phyloP scores from a whole-genome alignment of 92 coral and sea anemone genomes.

The Palythoa heliodiscus region DNA sequence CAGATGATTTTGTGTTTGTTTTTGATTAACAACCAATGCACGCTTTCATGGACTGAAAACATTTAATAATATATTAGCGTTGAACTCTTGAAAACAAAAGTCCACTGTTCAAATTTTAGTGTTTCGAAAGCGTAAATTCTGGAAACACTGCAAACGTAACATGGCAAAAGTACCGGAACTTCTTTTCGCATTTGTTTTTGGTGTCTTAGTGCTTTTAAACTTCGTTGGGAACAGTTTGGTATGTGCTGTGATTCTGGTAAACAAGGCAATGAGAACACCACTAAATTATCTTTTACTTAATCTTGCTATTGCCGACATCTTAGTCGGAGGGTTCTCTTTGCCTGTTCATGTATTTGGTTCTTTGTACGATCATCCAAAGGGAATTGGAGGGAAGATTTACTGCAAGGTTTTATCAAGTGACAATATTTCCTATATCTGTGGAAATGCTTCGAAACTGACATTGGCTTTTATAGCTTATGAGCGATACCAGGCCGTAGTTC shows the following conservation, averaged over 20 bases:
- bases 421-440: neutral
- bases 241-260: neutral
- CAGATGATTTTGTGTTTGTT: too few species aligned
- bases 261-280: constrained; percentile 20
- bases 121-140: too few species aligned
- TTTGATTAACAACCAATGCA: too few species aligned
- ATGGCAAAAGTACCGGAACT: neutral
- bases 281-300: constrained; percentile 13
- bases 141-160: neutral
- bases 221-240: constrained; percentile 21
- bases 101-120: too few species aligned
- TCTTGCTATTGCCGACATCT: constrained; percentile 20
- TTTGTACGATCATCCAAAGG: neutral
- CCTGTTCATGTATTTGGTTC: neutral
- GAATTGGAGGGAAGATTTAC: neutral
- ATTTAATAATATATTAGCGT: too few species aligned
- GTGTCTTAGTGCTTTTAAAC: neutral
- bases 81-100: too few species aligned
- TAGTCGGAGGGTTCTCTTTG: neutral
- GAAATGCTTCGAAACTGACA: neutral
- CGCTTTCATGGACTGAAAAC: too few species aligned
- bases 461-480: constrained; percentile 17
- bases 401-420: constrained; percentile 11
- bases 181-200: neutral
- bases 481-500: constrained; percentile 24